Base-by-base conservation (phyloP, 2,888 invertebrate species). In the Prosopocoilus inquinatus region DNA sequence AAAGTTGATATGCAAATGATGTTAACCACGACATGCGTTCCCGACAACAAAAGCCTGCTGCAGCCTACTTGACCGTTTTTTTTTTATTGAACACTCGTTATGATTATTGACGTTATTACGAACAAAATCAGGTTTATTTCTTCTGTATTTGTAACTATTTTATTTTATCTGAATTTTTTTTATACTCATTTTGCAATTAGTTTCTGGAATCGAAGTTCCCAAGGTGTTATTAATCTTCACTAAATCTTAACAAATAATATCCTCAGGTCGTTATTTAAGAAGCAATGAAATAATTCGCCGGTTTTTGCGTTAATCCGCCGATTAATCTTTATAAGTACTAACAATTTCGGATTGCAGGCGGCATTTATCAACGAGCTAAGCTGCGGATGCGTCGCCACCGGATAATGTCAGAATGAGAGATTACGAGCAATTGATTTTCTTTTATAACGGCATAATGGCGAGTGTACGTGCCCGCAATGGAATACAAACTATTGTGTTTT, bases 261-360 rank as follows among this genome's bases (percentile, higher is more conserved):
- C 16, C 12, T 15, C 16, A 9, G 13, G n/a, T 13, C 41, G 41
- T 11, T 9, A 41, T 41, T 41, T 15, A 41, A 41, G 41, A 15
- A 41, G 41, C 41, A 41, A 41, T 41, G 41, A 11, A 11, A 41
- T 41, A 41, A 41, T 15, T 11, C 41, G 11, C 9, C 9, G 16
- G 16, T 16, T 13, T 41, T 41, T 16, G 15, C 9, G 13, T 16
- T 41, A 41, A 41, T 41, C 41, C 41, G 1, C 13, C 41, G 8
- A 41, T 50, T 63, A 58, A 62, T 61, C 63, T 60, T 57, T 62
- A 62, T 59, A 63, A 63, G 62, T 63, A 28, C 20, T 28, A 63
- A 62, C 63, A 63, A 63, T 58, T 62, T 63, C 60, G 59, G 59
- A 63, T 62, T 63, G 58, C 56, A 45, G 20, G 20, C 20, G 5